phyloP scores from a whole-genome alignment of 2,888 invertebrate species.

The Laothoe populi region DNA sequence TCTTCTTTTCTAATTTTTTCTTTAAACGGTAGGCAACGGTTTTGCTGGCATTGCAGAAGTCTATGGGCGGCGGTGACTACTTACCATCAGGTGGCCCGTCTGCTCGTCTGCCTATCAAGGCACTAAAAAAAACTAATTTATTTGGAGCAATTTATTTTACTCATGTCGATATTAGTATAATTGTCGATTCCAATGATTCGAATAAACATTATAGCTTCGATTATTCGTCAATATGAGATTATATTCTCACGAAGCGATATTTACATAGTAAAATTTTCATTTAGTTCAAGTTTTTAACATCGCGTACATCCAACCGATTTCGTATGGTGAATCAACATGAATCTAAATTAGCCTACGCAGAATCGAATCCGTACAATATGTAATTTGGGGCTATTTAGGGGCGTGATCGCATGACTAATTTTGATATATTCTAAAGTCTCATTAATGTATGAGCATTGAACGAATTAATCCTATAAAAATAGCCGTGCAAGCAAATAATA shows the following conservation, averaged over 20 bases:
- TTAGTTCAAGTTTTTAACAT: constrained; percentile 22
- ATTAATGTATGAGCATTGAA: not conserved
- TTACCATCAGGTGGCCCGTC: too few relatives aligned
- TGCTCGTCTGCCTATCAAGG: too few relatives aligned
- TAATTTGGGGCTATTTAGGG: constrained; percentile 31
- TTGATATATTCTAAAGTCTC: not conserved
- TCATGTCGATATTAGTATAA: too few relatives aligned
- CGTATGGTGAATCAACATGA: constrained; percentile 30
- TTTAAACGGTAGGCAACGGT: too few relatives aligned
- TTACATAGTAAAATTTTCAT: constrained; percentile 12
- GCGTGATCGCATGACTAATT: constrained; percentile 31
- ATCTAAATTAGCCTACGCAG: constrained; percentile 33
- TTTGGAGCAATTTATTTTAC: too few relatives aligned
- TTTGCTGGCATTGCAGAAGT: too few relatives aligned
- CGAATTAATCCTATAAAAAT: not conserved
- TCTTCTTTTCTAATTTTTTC: too few relatives aligned
- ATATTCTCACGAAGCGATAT: constrained; percentile 6
- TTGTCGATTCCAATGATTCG: too few relatives aligned
- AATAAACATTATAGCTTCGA: too few relatives aligned
- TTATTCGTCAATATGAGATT: not conserved
- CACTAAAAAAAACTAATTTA: too few relatives aligned
- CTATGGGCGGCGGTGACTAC: too few relatives aligned
- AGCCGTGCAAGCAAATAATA: not conserved
- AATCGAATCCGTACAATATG: constrained; percentile 31
- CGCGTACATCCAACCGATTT: constrained; percentile 30